phyloP scores from a whole-genome alignment of 2,113 vertebrate species.

The Dicerorhinus sumatrensis region DNA sequence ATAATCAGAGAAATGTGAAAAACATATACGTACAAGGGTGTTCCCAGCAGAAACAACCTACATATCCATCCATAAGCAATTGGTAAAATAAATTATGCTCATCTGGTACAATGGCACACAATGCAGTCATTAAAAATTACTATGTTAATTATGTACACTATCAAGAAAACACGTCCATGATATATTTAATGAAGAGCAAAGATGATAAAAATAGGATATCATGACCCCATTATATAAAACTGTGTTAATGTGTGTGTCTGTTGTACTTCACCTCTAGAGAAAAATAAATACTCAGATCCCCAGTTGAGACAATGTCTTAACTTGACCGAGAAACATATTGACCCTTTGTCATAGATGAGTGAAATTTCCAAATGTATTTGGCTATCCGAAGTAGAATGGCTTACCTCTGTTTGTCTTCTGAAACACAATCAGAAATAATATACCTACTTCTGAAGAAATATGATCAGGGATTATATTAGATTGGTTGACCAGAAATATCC shows the following conservation, averaged over 20 bases:
- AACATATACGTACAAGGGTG: neutral
- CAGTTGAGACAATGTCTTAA: neutral
- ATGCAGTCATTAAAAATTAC: neutral
- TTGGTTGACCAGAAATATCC: neutral
- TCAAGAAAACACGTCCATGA: neutral
- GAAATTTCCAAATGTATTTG: neutral
- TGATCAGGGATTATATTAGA: neutral
- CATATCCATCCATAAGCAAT: neutral
- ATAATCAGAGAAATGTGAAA: neutral
- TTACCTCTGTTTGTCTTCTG: conserved; percentile 40
- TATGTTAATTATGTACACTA: neutral
- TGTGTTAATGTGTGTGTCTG: neutral
- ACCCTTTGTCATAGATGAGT: neutral
- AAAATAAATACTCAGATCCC: neutral
- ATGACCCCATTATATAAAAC: neutral
- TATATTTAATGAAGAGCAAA: neutral
- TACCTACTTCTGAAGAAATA: neutral
- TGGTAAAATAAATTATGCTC: neutral
- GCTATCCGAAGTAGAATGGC: neutral
- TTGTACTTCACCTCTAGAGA: conserved; percentile 12
- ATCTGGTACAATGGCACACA: neutral
- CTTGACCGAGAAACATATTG: neutral
- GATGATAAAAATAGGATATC: neutral
- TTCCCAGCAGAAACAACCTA: neutral
- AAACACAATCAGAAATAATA: conserved; percentile 30